Percentiles rank a stretch among this genome's conserved stretches.
Evolutionary conservation across 2,888 invertebrate genomes (phyloP).

Genomic region (Agrochola lota): DNA sequence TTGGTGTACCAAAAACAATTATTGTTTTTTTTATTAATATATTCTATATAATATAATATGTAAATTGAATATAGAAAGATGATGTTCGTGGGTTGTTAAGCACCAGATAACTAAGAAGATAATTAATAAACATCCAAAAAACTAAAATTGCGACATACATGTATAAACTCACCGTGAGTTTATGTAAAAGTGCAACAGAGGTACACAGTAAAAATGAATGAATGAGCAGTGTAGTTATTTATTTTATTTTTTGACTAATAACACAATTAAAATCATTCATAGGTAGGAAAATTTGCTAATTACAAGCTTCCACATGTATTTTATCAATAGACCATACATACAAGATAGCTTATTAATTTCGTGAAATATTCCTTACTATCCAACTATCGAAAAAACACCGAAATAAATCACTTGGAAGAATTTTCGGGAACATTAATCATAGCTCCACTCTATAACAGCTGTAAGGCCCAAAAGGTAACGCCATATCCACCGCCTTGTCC

Average conservation of each 20-base stretch:
- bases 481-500: slow-evolving; percentile 24
- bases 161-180: no score
- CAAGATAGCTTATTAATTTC: not conserved
- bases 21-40: not conserved
- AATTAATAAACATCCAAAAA: no score
- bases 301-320: no score
- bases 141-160: no score
- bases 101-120: not conserved
- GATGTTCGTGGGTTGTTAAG: not conserved
- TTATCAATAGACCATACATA: not conserved
- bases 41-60: no score
- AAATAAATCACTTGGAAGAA: slow-evolving; percentile 19
- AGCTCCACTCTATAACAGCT: slow-evolving; percentile 22
- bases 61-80: not conserved
- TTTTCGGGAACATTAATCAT: slow-evolving; percentile 41
- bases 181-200: no score
- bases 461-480: slow-evolving; percentile 23
- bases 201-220: no score
- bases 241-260: no score
- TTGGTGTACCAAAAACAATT: no score
- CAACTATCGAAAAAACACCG: not conserved
- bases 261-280: no score
- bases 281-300: no score
- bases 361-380: not conserved
- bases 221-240: no score